Percentiles rank a stretch among this genome's conserved stretches.
Evolutionary conservation across 2,797 vertebrate genomes (phyloP).

Genomic region (Enteromius argenteus): DNA sequence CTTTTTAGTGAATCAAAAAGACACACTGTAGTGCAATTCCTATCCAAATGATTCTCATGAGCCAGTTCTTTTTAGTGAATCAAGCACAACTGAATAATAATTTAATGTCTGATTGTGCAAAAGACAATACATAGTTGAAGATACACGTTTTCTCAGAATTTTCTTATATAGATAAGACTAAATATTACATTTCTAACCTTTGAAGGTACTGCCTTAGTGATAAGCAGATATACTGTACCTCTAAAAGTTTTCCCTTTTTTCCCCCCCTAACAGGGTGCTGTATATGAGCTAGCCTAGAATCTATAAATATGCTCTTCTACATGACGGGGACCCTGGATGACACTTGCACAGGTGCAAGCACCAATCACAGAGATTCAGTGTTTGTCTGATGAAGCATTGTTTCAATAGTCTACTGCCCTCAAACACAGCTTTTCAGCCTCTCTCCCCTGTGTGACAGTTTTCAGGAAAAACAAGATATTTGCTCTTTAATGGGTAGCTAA

Average conservation of each 20-base stretch:
- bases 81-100: not conserved
- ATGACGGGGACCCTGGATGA: not conserved
- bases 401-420: slow-evolving; percentile 22
- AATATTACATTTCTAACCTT: not conserved
- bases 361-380: slow-evolving; percentile 32
- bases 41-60: not conserved
- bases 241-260: not conserved
- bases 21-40: not conserved
- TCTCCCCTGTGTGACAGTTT: slow-evolving; percentile 15
- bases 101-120: not conserved
- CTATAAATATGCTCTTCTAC: not conserved
- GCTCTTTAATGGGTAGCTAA: slow-evolving; percentile 65
- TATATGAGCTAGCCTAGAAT: not conserved
- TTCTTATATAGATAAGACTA: too few relatives aligned
- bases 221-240: not conserved
- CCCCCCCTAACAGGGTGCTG: not conserved
- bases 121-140: not conserved
- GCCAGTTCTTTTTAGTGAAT: not conserved
- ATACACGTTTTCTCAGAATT: not conserved
- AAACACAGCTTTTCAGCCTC: slow-evolving; percentile 11
- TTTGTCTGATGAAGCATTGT: slow-evolving; percentile 43
- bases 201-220: not conserved
- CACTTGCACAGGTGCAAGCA: slow-evolving; percentile 11
- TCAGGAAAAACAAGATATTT: slow-evolving; percentile 12
- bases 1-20: not conserved